A percentile compares a stretch with the other conserved stretches of the same genome.
phyloP scores from a whole-genome alignment of 1,140 invertebrate species.

The Pectinophora gossypiella region DNA sequence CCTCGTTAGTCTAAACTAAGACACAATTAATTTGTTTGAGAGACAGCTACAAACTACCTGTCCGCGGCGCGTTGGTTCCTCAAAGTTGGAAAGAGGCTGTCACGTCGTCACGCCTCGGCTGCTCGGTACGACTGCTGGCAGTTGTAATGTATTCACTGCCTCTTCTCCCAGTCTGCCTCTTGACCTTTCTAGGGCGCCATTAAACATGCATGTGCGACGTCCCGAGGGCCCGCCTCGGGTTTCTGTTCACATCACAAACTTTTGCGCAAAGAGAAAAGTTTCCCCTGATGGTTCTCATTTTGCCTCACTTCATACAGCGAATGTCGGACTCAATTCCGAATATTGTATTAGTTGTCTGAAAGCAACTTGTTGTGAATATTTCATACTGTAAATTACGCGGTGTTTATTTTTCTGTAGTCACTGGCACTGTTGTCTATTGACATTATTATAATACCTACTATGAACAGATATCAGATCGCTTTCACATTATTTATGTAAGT shows the following conservation, averaged over 20 bases:
- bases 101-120: slow-evolving; percentile 20
- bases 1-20: slow-evolving; percentile 55
- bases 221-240: slow-evolving; percentile 40
- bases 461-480: too few species aligned
- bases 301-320: slow-evolving; percentile 40
- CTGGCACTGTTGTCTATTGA: too few species aligned
- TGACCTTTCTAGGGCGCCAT: slow-evolving; percentile 67
- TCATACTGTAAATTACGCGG: too few species aligned
- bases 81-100: slow-evolving; percentile 51
- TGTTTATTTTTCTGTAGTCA: too few species aligned
- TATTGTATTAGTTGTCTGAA: slow-evolving; percentile 17
- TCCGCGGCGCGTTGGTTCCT: slow-evolving; percentile 45
- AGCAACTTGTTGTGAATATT: slow-evolving; percentile 10
- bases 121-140: slow-evolving; percentile 27
- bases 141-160: slow-evolving; percentile 62
- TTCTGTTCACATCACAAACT: slow-evolving; percentile 55
- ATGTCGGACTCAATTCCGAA: slow-evolving; percentile 20
- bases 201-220: slow-evolving; percentile 61
- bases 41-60: slow-evolving; percentile 64
- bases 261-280: slow-evolving; percentile 63
- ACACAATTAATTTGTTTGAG: slow-evolving; percentile 67
- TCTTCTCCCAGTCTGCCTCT: slow-evolving; percentile 49
- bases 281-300: slow-evolving; percentile 49
- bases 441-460: too few species aligned
- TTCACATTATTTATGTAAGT: too few species aligned